Conservation (phyloP, 2,888 invertebrate genomes). For the Euclidia mi region DNA sequence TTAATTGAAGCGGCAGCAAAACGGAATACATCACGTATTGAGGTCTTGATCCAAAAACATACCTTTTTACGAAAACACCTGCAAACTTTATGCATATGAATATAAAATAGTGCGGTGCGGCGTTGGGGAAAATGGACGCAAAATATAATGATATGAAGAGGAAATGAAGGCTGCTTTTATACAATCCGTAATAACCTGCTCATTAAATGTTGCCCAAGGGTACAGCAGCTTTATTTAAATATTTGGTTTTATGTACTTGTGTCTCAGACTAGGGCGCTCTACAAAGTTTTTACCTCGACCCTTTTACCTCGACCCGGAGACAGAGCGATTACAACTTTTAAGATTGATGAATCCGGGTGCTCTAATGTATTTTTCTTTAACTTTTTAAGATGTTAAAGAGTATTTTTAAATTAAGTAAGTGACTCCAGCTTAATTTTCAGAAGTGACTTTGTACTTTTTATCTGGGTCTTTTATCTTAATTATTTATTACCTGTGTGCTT, state of each 20-base stretch:
- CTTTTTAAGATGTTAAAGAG: slow-evolving; percentile 54
- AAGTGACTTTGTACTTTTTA: slow-evolving; percentile 49
- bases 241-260: slow-evolving; percentile 50
- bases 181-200: slow-evolving; percentile 49
- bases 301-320: too few species aligned
- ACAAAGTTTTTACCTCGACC: slow-evolving; percentile 65
- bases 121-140: slow-evolving; percentile 22
- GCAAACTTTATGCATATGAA: slow-evolving; percentile 9
- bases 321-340: slow-evolving; percentile 77
- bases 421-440: slow-evolving; percentile 59
- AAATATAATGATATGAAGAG: slow-evolving; percentile 37
- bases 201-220: slow-evolving; percentile 59
- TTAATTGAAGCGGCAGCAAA: slow-evolving; percentile 8
- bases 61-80: slow-evolving; percentile 10
- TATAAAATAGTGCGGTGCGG: slow-evolving; percentile 13
- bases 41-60: slow-evolving; percentile 8
- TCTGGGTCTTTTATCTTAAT: slow-evolving; percentile 51
- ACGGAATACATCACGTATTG: neutral
- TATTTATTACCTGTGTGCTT: slow-evolving; percentile 28
- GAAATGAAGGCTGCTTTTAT: slow-evolving; percentile 43
- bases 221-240: slow-evolving; percentile 46
- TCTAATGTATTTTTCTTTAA: slow-evolving; percentile 65
- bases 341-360: slow-evolving; percentile 79
- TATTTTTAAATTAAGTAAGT: slow-evolving; percentile 67
- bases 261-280: slow-evolving; percentile 16